Conservation (phyloP, 2,888 invertebrate genomes). For the Drosophila cracens region DNA sequence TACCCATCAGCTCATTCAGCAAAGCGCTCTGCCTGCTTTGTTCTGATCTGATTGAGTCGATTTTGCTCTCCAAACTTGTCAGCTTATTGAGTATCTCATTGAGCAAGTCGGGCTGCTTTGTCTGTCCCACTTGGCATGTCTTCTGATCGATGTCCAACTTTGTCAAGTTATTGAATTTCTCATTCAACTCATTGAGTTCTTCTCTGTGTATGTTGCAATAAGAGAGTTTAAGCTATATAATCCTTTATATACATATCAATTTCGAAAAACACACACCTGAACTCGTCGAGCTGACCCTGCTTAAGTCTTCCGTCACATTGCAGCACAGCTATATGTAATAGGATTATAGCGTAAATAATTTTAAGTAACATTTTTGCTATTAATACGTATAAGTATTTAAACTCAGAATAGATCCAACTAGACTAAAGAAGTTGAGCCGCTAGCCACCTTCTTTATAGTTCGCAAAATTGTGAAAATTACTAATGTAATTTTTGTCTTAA, state of each 20-base stretch:
- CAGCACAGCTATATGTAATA: not conserved
- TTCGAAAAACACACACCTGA: slow-evolving; percentile 19
- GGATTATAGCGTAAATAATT: slow-evolving; percentile 1
- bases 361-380: slow-evolving; percentile 6
- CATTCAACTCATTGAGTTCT: not conserved
- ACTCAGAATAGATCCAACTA: not conserved
- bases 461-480: not conserved
- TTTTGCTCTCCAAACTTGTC: not conserved
- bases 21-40: slow-evolving; percentile 4
- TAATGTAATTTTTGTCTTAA: not conserved
- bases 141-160: not conserved
- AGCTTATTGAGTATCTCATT: not conserved
- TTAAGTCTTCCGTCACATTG: not conserved
- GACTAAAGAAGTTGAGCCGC: slow-evolving; percentile 6
- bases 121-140: not conserved
- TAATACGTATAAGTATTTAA: not conserved
- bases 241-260: too few species aligned
- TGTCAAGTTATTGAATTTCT: not conserved
- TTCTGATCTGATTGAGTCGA: slow-evolving; percentile 16
- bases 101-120: not conserved
- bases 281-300: slow-evolving; percentile 11
- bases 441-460: not conserved
- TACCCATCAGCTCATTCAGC: not conserved
- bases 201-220: too few species aligned
- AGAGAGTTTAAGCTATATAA: too few species aligned